Evolutionary conservation across 2,888 invertebrate genomes (phyloP).

Genomic region (Spisula subtruncata): DNA sequence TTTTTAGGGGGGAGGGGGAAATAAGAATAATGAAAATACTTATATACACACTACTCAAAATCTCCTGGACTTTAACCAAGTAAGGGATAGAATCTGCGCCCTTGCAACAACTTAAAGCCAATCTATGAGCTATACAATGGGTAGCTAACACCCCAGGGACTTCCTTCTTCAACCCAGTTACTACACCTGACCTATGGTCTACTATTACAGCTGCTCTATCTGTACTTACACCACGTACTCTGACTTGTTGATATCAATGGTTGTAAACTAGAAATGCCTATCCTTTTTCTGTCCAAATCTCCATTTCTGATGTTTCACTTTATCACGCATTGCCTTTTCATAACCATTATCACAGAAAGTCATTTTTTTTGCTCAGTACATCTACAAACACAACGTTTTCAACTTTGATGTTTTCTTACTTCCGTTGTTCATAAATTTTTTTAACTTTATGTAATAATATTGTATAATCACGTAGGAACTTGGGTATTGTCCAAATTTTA

Average conservation of each 20-base stretch:
- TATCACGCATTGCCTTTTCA: too few species aligned
- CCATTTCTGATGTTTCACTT: too few species aligned
- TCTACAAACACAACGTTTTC: too few species aligned
- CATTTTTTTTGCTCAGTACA: too few species aligned
- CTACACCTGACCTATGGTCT: conserved; percentile 57
- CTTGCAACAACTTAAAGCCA: conserved; percentile 44
- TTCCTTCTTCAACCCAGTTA: conserved; percentile 56
- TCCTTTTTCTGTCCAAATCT: too few species aligned
- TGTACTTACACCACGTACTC: conserved; percentile 51
- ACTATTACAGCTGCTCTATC: neutral
- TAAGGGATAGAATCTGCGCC: conserved; percentile 56
- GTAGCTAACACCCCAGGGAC: conserved; percentile 58
- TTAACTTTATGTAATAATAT: neutral
- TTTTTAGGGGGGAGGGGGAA: conserved; percentile 64
- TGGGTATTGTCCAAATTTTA: neutral
- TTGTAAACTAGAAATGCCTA: too few species aligned
- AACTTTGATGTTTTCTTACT: too few species aligned
- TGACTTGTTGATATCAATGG: conserved; percentile 36
- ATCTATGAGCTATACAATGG: conserved; percentile 70
- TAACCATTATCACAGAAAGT: too few species aligned
- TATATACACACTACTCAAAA: conserved; percentile 57
- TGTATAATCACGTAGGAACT: neutral
- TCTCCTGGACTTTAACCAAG: conserved; percentile 55
- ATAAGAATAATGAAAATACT: conserved; percentile 61
- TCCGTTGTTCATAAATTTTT: too few species aligned